Conservation (phyloP, 1,140 invertebrate species). For the Conopomorpha cramerella region DNA sequence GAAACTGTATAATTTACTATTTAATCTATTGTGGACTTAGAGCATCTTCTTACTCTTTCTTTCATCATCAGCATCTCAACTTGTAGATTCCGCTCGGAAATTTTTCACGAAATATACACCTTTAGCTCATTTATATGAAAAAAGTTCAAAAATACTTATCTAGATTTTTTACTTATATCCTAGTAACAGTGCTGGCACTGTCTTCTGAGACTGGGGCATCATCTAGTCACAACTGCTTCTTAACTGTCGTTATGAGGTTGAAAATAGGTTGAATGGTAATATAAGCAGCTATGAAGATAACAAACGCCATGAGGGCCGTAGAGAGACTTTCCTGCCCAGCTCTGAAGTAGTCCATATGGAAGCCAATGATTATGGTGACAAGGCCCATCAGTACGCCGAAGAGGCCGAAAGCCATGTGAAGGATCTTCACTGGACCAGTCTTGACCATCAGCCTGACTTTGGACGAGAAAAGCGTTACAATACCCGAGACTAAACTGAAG, state of each 20-base stretch:
- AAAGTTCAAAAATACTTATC: no score
- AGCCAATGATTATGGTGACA: slow-evolving; percentile 35
- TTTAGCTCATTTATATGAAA: no score
- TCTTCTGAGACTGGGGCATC: no score
- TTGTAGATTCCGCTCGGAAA: no score
- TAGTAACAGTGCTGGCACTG: no score
- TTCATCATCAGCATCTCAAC: no score
- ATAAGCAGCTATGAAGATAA: slow-evolving; percentile 33
- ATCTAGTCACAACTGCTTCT: slow-evolving; percentile 32
- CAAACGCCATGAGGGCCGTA: slow-evolving; percentile 31
- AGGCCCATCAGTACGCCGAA: slow-evolving; percentile 40
- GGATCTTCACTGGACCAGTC: slow-evolving; percentile 36
- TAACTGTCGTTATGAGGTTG: slow-evolving; percentile 26
- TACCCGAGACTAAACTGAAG: slow-evolving; percentile 35
- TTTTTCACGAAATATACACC: no score
- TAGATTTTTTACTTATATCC: no score
- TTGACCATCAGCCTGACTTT: slow-evolving; percentile 39
- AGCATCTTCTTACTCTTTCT: no score
- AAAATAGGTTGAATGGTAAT: slow-evolving; percentile 35
- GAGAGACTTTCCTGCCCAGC: slow-evolving; percentile 18
- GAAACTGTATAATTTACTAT: no score
- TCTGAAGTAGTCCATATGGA: slow-evolving; percentile 37
- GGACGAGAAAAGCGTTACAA: slow-evolving; percentile 42
- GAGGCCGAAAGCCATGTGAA: slow-evolving; percentile 35
- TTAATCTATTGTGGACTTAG: no score